Percentiles rank a stretch among this genome's conserved stretches.
Evolutionary conservation across 2,113 vertebrate genomes (phyloP).

Genomic region (Silurus glanis): DNA sequence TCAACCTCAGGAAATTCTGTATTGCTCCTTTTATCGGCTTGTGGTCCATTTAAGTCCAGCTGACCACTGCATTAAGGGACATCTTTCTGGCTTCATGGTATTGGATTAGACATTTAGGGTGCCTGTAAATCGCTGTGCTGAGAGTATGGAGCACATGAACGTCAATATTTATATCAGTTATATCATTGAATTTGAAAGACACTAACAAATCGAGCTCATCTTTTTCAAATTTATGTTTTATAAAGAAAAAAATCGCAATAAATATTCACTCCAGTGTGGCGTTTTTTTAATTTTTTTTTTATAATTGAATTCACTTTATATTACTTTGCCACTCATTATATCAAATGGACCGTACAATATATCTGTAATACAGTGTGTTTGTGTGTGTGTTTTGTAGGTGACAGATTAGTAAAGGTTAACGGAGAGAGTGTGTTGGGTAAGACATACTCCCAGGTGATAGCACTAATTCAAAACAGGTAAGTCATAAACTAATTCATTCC

Average conservation of each 20-base stretch:
- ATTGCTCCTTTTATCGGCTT: neutral
- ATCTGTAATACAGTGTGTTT: neutral
- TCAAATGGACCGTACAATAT: neutral
- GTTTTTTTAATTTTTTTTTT: neutral
- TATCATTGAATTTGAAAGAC: neutral
- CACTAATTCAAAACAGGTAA: slow-evolving; percentile 97
- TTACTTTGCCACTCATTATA: neutral
- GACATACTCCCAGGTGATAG: slow-evolving; percentile 96
- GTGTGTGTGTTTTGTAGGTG: slow-evolving; percentile 73
- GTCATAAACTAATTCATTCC: slow-evolving; percentile 24
- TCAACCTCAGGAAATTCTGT: slow-evolving; percentile 1
- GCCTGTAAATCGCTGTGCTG: neutral
- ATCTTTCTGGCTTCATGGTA: neutral
- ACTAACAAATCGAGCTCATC: neutral
- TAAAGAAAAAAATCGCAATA: too few species aligned
- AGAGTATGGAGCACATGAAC: neutral
- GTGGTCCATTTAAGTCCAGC: neutral
- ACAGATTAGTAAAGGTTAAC: slow-evolving; percentile 94
- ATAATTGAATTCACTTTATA: neutral
- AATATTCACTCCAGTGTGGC: neutral
- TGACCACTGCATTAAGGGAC: slow-evolving; percentile 1
- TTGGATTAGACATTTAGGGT: neutral
- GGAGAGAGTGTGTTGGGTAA: slow-evolving; percentile 93
- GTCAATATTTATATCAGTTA: too few species aligned
- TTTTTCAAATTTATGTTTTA: neutral